phyloP scores from a whole-genome alignment of 2,797 vertebrate species.

The Coreius guichenoti region DNA sequence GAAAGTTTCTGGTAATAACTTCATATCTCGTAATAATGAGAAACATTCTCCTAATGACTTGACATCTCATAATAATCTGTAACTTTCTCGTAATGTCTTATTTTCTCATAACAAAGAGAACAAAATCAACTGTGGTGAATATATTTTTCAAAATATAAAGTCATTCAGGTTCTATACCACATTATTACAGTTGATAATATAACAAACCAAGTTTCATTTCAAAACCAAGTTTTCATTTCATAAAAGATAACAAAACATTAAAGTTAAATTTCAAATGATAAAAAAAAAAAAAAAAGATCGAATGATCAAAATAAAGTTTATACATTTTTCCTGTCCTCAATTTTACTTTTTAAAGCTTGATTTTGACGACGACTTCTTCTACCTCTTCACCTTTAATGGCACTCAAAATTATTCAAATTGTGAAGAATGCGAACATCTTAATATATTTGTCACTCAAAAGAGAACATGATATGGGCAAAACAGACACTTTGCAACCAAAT shows the following conservation, averaged over 20 bases:
- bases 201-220: no score
- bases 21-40: background rate
- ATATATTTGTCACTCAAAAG: background rate
- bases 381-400: background rate
- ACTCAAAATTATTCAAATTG: background rate
- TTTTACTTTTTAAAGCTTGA: background rate
- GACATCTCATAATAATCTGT: background rate
- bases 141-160: background rate
- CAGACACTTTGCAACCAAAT: slow-evolving; percentile 39
- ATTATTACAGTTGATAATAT: background rate
- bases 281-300: no score
- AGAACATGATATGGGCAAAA: background rate
- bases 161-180: background rate
- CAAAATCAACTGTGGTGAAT: background rate
- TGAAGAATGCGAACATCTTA: background rate
- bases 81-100: background rate
- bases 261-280: background rate
- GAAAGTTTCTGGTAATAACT: background rate
- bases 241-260: no score
- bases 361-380: background rate
- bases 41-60: background rate
- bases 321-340: background rate
- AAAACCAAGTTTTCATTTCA: background rate
- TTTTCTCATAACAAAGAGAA: background rate
- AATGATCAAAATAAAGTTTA: background rate